These are phyloP conservation scores for Proctacanthus coquilletti DNA, from an alignment of 1,140 invertebrate genomes.

Conservation along the genomic window DNA sequence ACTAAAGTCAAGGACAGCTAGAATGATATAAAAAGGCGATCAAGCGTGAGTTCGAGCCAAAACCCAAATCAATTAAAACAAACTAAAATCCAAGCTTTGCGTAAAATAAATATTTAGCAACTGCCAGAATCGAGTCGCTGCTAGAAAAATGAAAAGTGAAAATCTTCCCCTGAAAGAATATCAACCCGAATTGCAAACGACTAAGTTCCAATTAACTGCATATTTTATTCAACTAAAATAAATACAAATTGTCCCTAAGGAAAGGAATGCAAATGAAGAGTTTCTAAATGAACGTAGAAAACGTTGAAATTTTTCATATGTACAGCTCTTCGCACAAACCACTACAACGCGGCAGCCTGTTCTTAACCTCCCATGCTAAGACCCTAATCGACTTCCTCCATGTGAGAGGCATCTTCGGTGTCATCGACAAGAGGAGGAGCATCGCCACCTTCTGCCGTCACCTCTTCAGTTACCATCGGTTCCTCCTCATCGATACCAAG, in stretches of 20 bases:
- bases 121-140: too few relatives aligned
- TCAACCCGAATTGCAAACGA: neutral
- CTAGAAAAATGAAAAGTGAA: neutral
- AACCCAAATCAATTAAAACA: neutral
- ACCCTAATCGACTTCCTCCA: constrained; percentile 93
- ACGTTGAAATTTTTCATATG: neutral
- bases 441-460: constrained; percentile 35
- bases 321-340: neutral
- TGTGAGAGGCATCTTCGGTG: constrained; percentile 76
- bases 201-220: neutral
- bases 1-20: too few relatives aligned
- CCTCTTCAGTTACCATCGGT: constrained; percentile 41
- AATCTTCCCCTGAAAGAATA: neutral
- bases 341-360: neutral
- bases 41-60: too few relatives aligned
- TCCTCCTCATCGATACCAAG: constrained; percentile 87
- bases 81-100: too few relatives aligned
- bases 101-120: too few relatives aligned
- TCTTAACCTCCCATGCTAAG: neutral
- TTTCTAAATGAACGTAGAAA: too few relatives aligned
- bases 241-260: too few relatives aligned
- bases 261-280: too few relatives aligned
- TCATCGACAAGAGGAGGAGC: constrained; percentile 66
- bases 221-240: too few relatives aligned
- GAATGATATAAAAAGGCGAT: too few relatives aligned